Evolutionary conservation across 2,888 invertebrate genomes (phyloP), one percentile per base, ranked within the genome.

Genomic region (Apodemia zela): DNA sequence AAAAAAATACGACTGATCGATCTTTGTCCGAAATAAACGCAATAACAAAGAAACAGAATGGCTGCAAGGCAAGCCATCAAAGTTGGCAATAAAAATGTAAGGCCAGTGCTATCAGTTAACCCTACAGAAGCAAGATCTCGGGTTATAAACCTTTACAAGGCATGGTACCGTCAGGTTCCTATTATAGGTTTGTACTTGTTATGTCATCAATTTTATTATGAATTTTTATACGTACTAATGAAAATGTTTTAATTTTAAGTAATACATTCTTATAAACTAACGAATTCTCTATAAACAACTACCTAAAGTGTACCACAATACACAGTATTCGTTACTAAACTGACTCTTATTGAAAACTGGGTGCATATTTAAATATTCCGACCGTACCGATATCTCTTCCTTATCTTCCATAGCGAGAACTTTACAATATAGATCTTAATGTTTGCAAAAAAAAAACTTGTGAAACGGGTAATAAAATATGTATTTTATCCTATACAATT

Each of bases 111-210:
- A 69, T 98, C 98, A 0, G 75, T 95, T 62, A 95, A 95, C 80
- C 90, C 88, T 57, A 92, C 86, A 4, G 98, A 98, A 82, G 98
- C 98, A 1, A 94, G 94, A 73, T 93, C 93, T 78, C 94, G 98
- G 82, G 98, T 97, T 1, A 80, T 98, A 10, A 96, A 94, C 83
- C 93, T 99, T 64, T 99, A 98, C 85, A 97, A 96, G 90, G 96
- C 98, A 64, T 99, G 98, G 98, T 97, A 96, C 86, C 95, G 98
- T 70, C 97, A 98, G 87, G 93, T 98, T 67, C 98, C 98, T 8
- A 95, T 95, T 81, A 93, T 98, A 77, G 94, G 98, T 98, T 92
- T 92, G 94, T 93, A 74, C 65, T 72, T 85, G 81, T 90, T 89
- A 90, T 90, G 89, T 89, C 89, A 90, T 89, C 84, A 75, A n/a